Base-by-base conservation (phyloP, 2,888 invertebrate species). In the Diadegma fenestrale region DNA sequence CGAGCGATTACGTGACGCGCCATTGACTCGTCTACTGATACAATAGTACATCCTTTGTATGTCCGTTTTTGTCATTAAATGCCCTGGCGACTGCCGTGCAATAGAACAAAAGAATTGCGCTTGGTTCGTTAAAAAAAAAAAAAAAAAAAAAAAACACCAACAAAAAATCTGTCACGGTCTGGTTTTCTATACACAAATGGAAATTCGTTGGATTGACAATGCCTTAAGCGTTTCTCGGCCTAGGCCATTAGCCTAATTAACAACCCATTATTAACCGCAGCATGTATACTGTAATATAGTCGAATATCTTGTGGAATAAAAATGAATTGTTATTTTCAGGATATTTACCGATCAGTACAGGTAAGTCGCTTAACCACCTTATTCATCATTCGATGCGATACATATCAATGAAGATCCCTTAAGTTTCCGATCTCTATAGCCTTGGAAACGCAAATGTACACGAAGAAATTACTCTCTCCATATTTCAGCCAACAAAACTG, bases 331-430 rank as follows among this genome's bases (percentile, higher is more conserved):
- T 91, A 91, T 92, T 93, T 93, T 93, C 93, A 93, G 93, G 92
- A 92, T 93, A 90, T 93, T 92, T 92, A 92, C 92, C 91, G 93
- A 93, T 91, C 92, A 92, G 88, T 92, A 92, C 92, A 92, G 93
- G 93, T 93, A 92, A 93, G 93, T 91, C 85, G 89, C 87, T 89
- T 88, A 86, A 90, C 89, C 88, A 90, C 82, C 84, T 92, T 87
- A 89, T 87, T 86, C 80, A 71, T 75, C 71, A 41, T 77, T 72
- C 75, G 54, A 68, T 82, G 81, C 88, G 84, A 87, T 41, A 37
- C 86, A 79, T 82, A 86, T 89, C 89, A 87, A 88, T 88, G 87
- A 88, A 85, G 86, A 80, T 88, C 63, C 3, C 54, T 69, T 1
- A 72, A 51, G 75, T 71, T 72, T 17, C 37, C 41, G 64, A 12